These are phyloP conservation scores for Pachypsylla venusta DNA, from an alignment of 1,140 invertebrate genomes.

Conservation along the genomic window DNA sequence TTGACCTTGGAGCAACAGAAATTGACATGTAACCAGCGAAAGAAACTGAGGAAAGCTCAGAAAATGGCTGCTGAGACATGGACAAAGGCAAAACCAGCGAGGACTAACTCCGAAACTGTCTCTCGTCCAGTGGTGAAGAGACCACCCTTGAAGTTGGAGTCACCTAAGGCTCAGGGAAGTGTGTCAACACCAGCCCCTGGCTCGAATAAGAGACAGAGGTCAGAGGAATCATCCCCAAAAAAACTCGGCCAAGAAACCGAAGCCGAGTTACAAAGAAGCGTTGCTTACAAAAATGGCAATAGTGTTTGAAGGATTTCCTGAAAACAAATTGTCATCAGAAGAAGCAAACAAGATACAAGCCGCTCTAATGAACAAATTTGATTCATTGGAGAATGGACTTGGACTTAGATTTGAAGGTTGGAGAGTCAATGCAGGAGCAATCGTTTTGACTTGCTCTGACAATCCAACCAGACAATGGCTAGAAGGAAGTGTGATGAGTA, in stretches of 20 bases:
- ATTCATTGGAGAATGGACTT: not conserved
- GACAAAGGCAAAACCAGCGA: too few species aligned
- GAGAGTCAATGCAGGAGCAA: not conserved
- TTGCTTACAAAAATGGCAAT: not conserved
- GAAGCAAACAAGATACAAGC: not conserved
- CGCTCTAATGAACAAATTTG: not conserved
- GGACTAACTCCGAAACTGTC: too few species aligned
- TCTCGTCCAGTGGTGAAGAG: too few species aligned
- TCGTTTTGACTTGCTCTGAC: not conserved
- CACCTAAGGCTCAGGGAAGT: too few species aligned
- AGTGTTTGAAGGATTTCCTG: not conserved
- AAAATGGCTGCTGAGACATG: too few species aligned
- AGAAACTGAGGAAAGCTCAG: too few species aligned
- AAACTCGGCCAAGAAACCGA: not conserved
- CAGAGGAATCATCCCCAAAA: not conserved
- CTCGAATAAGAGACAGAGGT: not conserved
- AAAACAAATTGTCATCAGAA: not conserved
- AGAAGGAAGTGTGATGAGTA: not conserved
- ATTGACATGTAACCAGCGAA: too few species aligned
- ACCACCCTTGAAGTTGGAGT: too few species aligned
- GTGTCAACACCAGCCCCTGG: too few species aligned
- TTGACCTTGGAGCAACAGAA: too few species aligned
- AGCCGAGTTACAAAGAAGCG: not conserved
- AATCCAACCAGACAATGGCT: not conserved
- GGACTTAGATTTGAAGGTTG: not conserved